Evolutionary conservation across 1,140 invertebrate species (phyloP), one percentile per base, ranked within the genome.

Genomic region (Lepidurus apus): DNA sequence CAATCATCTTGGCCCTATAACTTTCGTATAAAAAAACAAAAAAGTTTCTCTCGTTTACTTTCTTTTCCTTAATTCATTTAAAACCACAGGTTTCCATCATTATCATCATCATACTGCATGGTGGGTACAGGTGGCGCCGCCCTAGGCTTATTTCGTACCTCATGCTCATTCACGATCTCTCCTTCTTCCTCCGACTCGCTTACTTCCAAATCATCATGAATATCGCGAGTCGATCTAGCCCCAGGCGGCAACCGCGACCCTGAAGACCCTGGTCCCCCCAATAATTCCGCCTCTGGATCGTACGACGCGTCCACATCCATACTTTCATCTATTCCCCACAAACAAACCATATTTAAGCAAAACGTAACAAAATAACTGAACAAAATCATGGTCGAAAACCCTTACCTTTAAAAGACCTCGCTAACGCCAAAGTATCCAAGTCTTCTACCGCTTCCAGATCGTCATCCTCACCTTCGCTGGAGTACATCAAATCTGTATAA

Each of bases 291-390:
- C 81, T 81, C 24, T 11, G 93, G 93, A 86, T 95, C 93, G 84
- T 95, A 95, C 83, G 92, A 93, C 9, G 92, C 91, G 87, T 94
- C 92, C 9, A 94, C 90, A 81, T 92, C 91, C 86, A 93, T 90
- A 78, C 90, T 91, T 82, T 93, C 92, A 81, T 94, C 93, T 89
- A 81, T 34, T 34, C 4, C 34, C 34, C 11, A 83, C 84, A 78
- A 73, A 43, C 78, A 75, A 81, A 77, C 21, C 79, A 77, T 34
- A 45, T 13, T 34, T 34, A 34, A 4, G 34, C 2, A 34, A 34
- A 34, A 34, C 34, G 3, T 34, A 34, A n/a, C n/a, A n/a, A n/a
- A n/a, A n/a, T n/a, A n/a, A 26, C 26, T 26, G 10, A 79, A 44
- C n/a, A 78, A 24, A 80, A 80, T 75, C n/a, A 79, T 17, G 4